A percentile compares a stretch with the other conserved stretches of the same genome.
Conservation (phyloP, 1,140 invertebrate genomes). For the Drosophila sturtevanti region DNA sequence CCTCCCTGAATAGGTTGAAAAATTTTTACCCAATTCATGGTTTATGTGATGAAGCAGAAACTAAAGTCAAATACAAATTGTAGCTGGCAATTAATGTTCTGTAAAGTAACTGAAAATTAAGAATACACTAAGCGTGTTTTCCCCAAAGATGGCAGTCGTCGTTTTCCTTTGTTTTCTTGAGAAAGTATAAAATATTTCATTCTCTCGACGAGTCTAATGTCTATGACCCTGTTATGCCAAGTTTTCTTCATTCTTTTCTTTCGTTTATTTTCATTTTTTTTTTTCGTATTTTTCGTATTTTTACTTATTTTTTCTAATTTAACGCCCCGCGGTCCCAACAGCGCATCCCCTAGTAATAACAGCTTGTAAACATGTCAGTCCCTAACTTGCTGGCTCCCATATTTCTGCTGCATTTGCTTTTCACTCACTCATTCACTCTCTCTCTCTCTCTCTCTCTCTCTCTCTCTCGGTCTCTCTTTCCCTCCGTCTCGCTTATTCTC, state of each 20-base stretch:
- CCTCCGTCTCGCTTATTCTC: constrained; percentile 11
- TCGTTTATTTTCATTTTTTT: constrained; percentile 31
- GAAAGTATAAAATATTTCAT: constrained; percentile 6
- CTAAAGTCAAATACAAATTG: no score
- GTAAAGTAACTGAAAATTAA: not conserved
- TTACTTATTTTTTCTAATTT: constrained; percentile 37
- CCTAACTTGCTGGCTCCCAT: constrained; percentile 8
- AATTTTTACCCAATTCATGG: no score
- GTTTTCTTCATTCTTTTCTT: not conserved
- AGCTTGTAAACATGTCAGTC: constrained; percentile 62
- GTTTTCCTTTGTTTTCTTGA: not conserved
- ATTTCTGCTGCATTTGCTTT: constrained; percentile 10
- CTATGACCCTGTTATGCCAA: constrained; percentile 55
- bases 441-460: constrained; percentile 18
- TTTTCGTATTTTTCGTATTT: not conserved
- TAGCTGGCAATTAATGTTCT: not conserved
- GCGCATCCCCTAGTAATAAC: constrained; percentile 37
- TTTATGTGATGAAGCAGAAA: no score
- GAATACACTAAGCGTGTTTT: not conserved
- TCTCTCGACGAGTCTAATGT: constrained; percentile 34
- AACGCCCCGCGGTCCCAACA: constrained; percentile 20
- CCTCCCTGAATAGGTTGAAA: no score
- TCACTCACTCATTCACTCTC: not conserved
- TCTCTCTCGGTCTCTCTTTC: not conserved
- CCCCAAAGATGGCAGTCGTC: not conserved